Conservation (phyloP, 2,797 vertebrate genomes). For the Valencia hispanica region DNA sequence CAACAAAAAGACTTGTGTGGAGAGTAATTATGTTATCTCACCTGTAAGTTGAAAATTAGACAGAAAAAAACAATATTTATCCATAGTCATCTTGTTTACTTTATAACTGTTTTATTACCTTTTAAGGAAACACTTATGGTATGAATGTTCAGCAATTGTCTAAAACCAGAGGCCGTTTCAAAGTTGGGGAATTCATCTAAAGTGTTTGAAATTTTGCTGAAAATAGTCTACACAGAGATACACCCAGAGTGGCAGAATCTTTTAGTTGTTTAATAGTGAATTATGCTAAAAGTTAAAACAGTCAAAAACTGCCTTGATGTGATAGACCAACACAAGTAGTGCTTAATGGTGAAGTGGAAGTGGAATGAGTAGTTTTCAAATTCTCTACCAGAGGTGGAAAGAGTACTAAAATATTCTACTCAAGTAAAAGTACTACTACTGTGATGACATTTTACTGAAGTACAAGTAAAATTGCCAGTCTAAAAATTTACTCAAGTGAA, state of each 20-base stretch:
- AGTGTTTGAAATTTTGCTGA: not conserved
- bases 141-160: not conserved
- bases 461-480: no score
- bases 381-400: no score
- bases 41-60: not conserved
- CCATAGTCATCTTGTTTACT: not conserved
- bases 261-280: not conserved
- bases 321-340: not conserved
- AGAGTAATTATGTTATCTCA: constrained; percentile 12
- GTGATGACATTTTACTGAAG: no score
- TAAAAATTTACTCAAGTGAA: no score
- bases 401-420: no score
- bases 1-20: constrained; percentile 36
- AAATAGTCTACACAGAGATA: not conserved
- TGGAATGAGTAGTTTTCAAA: no score
- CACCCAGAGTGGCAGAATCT: not conserved
- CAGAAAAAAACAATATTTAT: not conserved
- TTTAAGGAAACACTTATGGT: not conserved
- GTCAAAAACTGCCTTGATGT: not conserved
- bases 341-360: no score
- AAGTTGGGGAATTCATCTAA: not conserved
- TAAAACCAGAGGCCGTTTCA: not conserved
- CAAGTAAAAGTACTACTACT: no score
- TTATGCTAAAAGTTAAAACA: not conserved
- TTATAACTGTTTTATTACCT: not conserved